phyloP scores from a whole-genome alignment of 2,113 vertebrate species.

The Castor canadensis region DNA sequence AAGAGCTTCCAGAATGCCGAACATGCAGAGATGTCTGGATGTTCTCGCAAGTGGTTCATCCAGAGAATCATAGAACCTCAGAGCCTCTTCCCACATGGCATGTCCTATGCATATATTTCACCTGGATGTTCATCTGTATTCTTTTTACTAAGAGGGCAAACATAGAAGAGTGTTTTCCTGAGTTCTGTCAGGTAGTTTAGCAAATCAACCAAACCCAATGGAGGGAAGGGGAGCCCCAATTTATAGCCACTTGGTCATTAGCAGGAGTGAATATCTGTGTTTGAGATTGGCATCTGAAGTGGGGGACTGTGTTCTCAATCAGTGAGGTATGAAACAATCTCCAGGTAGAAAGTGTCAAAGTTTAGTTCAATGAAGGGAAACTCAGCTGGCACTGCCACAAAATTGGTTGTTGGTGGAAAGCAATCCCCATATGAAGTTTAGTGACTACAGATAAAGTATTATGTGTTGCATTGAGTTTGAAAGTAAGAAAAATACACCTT shows the following conservation, averaged over 20 bases:
- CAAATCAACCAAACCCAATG: background rate
- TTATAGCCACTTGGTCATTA: background rate
- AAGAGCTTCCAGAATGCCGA: background rate
- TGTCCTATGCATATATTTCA: background rate
- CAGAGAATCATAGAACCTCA: background rate
- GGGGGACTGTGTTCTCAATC: background rate
- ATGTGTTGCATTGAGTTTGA: background rate
- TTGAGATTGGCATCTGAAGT: background rate
- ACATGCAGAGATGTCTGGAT: rapidly evolving
- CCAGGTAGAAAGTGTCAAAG: background rate
- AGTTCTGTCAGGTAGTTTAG: background rate
- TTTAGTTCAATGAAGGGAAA: background rate
- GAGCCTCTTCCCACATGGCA: background rate
- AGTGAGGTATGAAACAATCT: background rate
- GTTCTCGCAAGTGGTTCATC: too few species aligned
- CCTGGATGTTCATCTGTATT: background rate
- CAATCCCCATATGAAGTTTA: background rate
- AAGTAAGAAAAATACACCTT: background rate
- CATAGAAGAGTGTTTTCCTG: background rate
- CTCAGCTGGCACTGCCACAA: background rate
- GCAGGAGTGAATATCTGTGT: background rate
- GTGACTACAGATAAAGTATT: background rate
- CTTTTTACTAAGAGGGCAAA: background rate
- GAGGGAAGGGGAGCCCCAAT: background rate
- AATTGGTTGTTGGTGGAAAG: background rate